phyloP scores from a whole-genome alignment of 2,113 vertebrate genomes.

The Acinonyx jubatus region DNA sequence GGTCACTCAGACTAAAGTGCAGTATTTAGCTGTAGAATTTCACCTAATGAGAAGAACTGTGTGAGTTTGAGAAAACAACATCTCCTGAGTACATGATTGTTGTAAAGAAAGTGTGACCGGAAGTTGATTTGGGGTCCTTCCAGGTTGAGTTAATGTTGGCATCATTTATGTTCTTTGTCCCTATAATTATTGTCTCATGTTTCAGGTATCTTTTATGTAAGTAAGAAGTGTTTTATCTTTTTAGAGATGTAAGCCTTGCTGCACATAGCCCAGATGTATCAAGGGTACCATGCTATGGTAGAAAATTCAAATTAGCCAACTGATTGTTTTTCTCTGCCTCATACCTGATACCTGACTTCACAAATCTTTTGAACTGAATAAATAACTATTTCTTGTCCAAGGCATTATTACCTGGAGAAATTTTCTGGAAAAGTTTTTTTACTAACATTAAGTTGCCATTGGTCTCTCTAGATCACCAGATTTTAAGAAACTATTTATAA shows the following conservation, averaged over 20 bases:
- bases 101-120: neutral
- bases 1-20: neutral
- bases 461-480: neutral
- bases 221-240: neutral
- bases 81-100: neutral
- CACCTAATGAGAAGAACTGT: neutral
- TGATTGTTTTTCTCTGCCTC: neutral
- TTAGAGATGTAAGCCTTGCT: neutral
- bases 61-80: neutral
- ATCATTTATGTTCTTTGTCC: neutral
- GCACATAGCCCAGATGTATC: neutral
- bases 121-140: neutral
- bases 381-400: slow-evolving; percentile 3
- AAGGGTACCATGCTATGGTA: neutral
- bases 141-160: neutral
- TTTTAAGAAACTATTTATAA: neutral
- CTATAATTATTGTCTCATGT: neutral
- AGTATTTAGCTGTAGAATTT: neutral
- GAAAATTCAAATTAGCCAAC: slow-evolving; percentile 31
- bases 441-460: neutral
- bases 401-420: neutral
- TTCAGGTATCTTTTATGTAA: neutral
- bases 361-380: neutral
- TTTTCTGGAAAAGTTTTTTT: neutral
- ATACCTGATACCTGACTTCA: slow-evolving; percentile 1